Base-by-base conservation (phyloP, 1,140 invertebrate species). In the Drosophila persimilis region DNA sequence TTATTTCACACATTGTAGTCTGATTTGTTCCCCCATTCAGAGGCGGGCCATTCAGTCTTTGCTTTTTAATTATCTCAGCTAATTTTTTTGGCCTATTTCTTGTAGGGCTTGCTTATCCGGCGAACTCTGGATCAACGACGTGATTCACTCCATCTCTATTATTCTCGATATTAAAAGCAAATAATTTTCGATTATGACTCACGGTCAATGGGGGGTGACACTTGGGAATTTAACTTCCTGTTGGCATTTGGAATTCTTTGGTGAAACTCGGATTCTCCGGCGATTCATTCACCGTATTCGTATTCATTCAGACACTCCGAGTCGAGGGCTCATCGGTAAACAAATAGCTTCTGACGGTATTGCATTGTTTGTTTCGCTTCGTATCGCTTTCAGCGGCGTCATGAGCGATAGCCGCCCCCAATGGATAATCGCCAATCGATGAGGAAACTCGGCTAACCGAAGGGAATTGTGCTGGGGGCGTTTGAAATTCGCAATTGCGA, bases 51-150 rank as follows among this genome's bases (percentile, higher is more conserved):
- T 24, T 24, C 24, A 31, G 7, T 2, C 29, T 45, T 76, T 65
- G 76, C 55, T 61, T 73, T 69, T 69, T 80, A 76, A 76, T 76
- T 76, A 57, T 56, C 54, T 65, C 63, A 65, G 57, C 57, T 65
- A 76, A 73, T 77, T 48, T 48, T 48, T 50, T 57, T 43, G 58
- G 72, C 55, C 80, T 58, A 54, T 77, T 75, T 53, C 64, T 58
- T 20, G 58, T 39, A n/a, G 6, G 44, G 45, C 20, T 15, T 52
- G 15, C 35, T 29, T 11, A 8, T n/a, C 11, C 35, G 11, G 35
- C 35, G 11, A 11, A 31, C 9, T 35, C 17, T 46, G 45, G 20
- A 9, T 31, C 2, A 26, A 45, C 8, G 24, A 46, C n/a, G 11
- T 69, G 64, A 69, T 50, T 70, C 64, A 62, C 26, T 51, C 11